Evolutionary conservation across 2,888 invertebrate genomes (phyloP), one percentile per base, ranked within the genome.

Genomic region (Pimpla rufipes): DNA sequence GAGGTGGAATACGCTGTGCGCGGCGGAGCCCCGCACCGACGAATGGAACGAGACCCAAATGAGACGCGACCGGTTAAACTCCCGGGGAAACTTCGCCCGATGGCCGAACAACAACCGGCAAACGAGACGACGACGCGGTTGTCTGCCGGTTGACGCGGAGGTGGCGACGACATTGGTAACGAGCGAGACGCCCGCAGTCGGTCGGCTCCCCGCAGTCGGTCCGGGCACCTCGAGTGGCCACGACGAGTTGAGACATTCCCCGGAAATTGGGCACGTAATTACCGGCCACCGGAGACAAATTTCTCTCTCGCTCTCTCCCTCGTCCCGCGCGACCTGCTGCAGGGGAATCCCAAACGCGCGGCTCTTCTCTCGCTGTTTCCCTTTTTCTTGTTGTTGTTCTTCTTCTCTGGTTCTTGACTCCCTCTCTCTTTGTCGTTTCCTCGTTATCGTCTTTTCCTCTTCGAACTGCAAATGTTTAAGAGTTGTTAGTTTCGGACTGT

Each of bases 231-330:
- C 66, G 64, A 64, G 45, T 13, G 75, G 74, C 35, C 37, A 76
- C 50, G 73, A 87, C n/a, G n/a, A n/a, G 82, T 84, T 79, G 83
- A 85, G 81, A 85, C 77, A 85, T 84, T 85, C 76, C 68, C 81
- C 77, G 84, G 84, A 87, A 87, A 88, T 87, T 87, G 85, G 84
- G 77, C 64, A 79, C 68, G 79, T 85, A 86, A 87, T 87, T 87
- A 87, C 81, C 73, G 80, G 79, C 75, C 78, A 81, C 80, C 83
- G 80, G 84, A 84, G 81, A 87, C 85, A 81, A 84, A 86, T 88
- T 83, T 87, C 74, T 73, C 73, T 37, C 68, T 84, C 68, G 59
- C 59, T 76, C 62, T n/a, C n/a, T n/a, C n/a, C n/a, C n/a, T n/a
- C n/a, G n/a, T n/a, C n/a, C n/a, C n/a, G n/a, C n/a, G n/a, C n/a